Base-by-base conservation (phyloP, 1,140 invertebrate species). In the Physella acuta region DNA sequence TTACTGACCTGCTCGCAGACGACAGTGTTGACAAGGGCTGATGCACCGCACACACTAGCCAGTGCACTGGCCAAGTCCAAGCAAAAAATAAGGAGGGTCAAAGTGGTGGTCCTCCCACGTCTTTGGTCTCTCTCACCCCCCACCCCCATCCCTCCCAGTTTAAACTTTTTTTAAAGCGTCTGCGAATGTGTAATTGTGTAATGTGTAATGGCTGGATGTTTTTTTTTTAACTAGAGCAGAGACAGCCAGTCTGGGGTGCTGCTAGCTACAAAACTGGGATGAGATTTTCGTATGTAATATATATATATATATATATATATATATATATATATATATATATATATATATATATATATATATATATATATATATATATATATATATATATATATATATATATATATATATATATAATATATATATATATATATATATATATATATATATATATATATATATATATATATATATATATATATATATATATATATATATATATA, bases 261-360 rank as follows among this genome's bases (percentile, higher is more conserved):
- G n/a, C 11, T n/a, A 49, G n/a, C n/a, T 11, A 49, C 44, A 49
- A 49, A 11, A 14, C 11, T 14, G 11, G 44, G n/a, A 14, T 49
- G 11, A 11, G n/a, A n/a, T 14, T n/a, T 14, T 14, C n/a, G 11
- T 14, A 49, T 14, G n/a, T 49, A 11, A 49, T n/a, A 14, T 11
- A 49, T n/a, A 49, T 49, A n/a, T 11, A 11, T n/a, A 14, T 49
- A 49, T 14, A 11, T 49, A n/a, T 49, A 49, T n/a, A 49, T 49
- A 49, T n/a, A 49, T 14, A 49, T 49, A n/a, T n/a, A 49, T 49
- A n/a, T n/a, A 49, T 49, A 49, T n/a, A 49, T 49, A 49, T 11
- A 49, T n/a, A 49, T n/a, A n/a, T 49, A 49, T n/a, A n/a, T 14
- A 49, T 49, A n/a, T 49, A 49, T n/a, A n/a, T 49, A 49, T 49